phyloP scores from a whole-genome alignment of 2,797 vertebrate genomes.

The Bradypodion ventrale region DNA sequence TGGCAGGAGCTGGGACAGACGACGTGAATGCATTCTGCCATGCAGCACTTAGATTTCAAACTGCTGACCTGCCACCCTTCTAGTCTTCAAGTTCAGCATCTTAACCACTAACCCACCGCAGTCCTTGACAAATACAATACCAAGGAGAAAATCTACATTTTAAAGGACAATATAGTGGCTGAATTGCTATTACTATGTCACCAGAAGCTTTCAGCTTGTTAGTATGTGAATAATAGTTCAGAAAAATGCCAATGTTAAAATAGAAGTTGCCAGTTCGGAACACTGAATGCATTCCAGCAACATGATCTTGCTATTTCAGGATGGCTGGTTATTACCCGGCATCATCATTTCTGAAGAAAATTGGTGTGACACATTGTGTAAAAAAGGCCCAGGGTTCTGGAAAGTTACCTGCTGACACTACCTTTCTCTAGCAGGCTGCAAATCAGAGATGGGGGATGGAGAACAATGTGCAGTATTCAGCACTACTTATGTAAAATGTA shows the following conservation, averaged over 20 bases:
- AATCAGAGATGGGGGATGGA: background rate
- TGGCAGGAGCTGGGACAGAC: too few relatives aligned
- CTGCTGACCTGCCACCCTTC: too few relatives aligned
- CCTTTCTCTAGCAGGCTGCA: background rate
- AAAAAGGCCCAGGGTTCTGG: background rate
- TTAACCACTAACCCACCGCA: too few relatives aligned
- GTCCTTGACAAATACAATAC: background rate
- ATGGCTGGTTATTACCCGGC: background rate
- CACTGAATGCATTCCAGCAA: background rate
- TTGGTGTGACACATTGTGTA: background rate
- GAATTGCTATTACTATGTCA: background rate
- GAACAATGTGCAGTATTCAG: background rate
- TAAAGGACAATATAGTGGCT: background rate
- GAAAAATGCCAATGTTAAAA: background rate
- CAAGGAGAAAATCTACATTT: background rate
- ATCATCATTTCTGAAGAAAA: constrained; percentile 1
- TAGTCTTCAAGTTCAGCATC: too few relatives aligned
- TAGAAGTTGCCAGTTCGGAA: background rate
- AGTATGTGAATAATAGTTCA: background rate
- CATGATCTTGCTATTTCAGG: background rate
- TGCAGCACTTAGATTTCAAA: too few relatives aligned
- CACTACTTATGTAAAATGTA: background rate
- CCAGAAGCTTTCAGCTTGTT: background rate
- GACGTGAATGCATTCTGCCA: too few relatives aligned
- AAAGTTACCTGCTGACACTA: background rate